A percentile compares a stretch with the other conserved stretches of the same genome.
Evolutionary conservation across 2,888 invertebrate species (phyloP).

Genomic region (Sphaerophoria rueppellii): DNA sequence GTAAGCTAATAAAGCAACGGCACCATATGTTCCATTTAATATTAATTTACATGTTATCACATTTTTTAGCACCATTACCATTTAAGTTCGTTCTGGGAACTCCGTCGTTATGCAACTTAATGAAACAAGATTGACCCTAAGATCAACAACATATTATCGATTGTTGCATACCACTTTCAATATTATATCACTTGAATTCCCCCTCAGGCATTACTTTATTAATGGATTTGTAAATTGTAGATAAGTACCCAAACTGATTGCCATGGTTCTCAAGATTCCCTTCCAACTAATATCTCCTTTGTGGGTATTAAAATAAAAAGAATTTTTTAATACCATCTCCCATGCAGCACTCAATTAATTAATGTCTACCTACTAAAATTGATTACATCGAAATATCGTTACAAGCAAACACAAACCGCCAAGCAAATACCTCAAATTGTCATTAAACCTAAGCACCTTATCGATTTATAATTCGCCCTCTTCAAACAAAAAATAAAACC

Average conservation of each 20-base stretch:
- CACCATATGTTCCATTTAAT: too few relatives aligned
- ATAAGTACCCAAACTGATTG: not conserved
- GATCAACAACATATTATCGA: too few relatives aligned
- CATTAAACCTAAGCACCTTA: conserved; percentile 29
- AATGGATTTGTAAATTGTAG: not conserved
- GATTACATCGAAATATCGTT: conserved; percentile 7
- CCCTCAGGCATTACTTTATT: not conserved
- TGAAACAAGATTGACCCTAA: too few relatives aligned
- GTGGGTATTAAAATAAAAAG: not conserved
- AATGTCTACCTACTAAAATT: conserved; percentile 22
- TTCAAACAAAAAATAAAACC: not conserved
- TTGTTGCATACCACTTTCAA: too few relatives aligned
- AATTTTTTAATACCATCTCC: not conserved
- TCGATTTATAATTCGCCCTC: conserved; percentile 19
- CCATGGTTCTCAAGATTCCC: not conserved
- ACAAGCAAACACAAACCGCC: not conserved
- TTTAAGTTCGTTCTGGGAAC: too few relatives aligned
- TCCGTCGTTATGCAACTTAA: too few relatives aligned
- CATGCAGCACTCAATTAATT: not conserved
- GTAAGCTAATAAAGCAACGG: too few relatives aligned
- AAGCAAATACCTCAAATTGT: not conserved
- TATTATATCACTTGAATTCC: not conserved
- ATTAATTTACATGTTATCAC: too few relatives aligned
- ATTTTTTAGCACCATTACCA: too few relatives aligned
- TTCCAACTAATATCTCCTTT: not conserved